Conservation (phyloP, 2,797 vertebrate species). For the Basileuterus tristriatus region DNA sequence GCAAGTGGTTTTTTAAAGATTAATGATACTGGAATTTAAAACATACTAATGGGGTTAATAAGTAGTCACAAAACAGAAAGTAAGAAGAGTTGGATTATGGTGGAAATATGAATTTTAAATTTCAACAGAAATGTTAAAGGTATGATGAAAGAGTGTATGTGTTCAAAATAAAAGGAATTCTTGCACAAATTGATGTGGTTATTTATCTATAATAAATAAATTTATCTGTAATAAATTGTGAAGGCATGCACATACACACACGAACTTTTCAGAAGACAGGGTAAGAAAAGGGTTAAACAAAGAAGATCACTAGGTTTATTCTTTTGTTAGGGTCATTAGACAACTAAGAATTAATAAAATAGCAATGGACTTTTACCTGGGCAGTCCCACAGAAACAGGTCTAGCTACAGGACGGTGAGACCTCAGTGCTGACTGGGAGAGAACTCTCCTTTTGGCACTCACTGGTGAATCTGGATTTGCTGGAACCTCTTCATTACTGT, state of each 20-base stretch:
- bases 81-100: not conserved
- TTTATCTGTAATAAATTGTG: too few relatives aligned
- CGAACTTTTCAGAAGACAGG: not conserved
- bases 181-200: not conserved
- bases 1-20: not conserved
- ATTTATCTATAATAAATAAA: not conserved
- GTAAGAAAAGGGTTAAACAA: not conserved
- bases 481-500: conserved; percentile 78
- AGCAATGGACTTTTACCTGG: conserved; percentile 79
- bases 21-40: not conserved
- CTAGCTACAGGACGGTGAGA: conserved; percentile 96
- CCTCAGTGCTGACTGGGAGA: conserved; percentile 91
- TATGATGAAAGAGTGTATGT: not conserved
- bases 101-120: not conserved
- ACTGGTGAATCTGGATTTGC: conserved; percentile 78
- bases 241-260: not conserved
- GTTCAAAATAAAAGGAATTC: not conserved
- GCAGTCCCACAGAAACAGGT: conserved; percentile 84
- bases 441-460: conserved; percentile 86
- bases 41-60: not conserved
- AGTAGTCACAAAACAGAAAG: not conserved
- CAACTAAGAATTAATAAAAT: not conserved
- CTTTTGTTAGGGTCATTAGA: not conserved
- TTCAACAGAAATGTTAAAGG: not conserved
- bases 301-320: not conserved